Evolutionary conservation across 2,888 invertebrate genomes (phyloP), one percentile per base, ranked within the genome.

Genomic region (Acanthosoma haemorrhoidale): DNA sequence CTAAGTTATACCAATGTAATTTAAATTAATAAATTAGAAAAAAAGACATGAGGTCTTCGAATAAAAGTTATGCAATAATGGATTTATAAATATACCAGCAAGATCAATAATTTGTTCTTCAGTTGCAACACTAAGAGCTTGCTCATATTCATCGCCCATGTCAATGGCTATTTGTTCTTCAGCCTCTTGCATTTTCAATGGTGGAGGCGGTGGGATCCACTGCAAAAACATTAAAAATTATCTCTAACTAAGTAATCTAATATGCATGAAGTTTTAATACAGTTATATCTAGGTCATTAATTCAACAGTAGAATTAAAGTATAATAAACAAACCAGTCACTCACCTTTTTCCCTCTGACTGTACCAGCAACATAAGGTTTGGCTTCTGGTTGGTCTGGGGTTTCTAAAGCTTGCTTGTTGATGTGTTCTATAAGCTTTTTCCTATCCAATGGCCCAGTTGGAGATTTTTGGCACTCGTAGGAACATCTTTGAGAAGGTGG

Each of bases 61-160:
- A n/a, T n/a, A n/a, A n/a, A n/a, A n/a, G n/a, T n/a, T n/a, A n/a
- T n/a, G n/a, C n/a, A n/a, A n/a, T n/a, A n/a, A n/a, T n/a, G n/a
- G n/a, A 21, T 18, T 21, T 11, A 25, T 11, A 11, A 41, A 18
- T 25, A 79, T 80, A 91, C 91, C 91, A 78, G 99, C 99, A 80
- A 99, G 87, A 83, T 99, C 99, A 78, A 99, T 99, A 78, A 99
- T 92, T 85, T 97, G 96, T 81, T 95, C 94, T 82, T 96, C 96
- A 75, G 92, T 86, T 67, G 96, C 96, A 78, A 85, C 84, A 39
- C 85, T 87, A 74, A 97, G 84, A n/a, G 96, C 96, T 78, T 88
- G 86, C 79, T 96, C 95, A 79, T 95, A 94, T 80, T 96, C 96
- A 78, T 94, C 94, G 73, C 94, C 95, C 80, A 95, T 85, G 83